Conservation (phyloP, 2,113 vertebrate genomes). For the Grallaria varia region DNA sequence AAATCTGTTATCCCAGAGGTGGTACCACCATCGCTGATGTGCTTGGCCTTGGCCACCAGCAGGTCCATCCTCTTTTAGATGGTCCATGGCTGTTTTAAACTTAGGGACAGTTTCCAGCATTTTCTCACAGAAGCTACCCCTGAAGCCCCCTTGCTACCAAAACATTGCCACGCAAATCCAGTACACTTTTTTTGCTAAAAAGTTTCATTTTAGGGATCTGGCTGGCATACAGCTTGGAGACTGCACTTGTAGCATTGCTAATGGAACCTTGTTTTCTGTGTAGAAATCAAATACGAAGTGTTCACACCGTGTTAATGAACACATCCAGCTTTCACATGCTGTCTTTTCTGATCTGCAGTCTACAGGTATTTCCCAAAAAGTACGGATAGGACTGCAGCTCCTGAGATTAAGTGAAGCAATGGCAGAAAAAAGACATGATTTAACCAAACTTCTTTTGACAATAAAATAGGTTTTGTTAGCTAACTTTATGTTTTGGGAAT, state of each 20-base stretch:
- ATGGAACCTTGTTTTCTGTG: background rate
- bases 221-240: background rate
- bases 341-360: background rate
- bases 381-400: background rate
- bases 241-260: background rate
- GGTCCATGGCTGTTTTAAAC: background rate
- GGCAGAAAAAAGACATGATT: background rate
- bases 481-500: background rate
- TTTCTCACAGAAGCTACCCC: background rate
- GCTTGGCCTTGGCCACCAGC: background rate
- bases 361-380: background rate
- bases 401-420: background rate
- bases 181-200: background rate
- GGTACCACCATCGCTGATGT: background rate
- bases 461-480: background rate
- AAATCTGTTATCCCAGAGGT: background rate
- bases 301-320: background rate
- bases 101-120: background rate
- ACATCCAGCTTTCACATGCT: background rate
- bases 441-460: background rate
- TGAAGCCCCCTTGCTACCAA: background rate
- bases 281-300: background rate
- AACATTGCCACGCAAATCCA: background rate
- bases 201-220: background rate
- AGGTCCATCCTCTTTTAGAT: no score